Percentiles rank a stretch among this genome's conserved stretches.
phyloP scores from a whole-genome alignment of 2,797 vertebrate genomes.

The Siniperca undulata region DNA sequence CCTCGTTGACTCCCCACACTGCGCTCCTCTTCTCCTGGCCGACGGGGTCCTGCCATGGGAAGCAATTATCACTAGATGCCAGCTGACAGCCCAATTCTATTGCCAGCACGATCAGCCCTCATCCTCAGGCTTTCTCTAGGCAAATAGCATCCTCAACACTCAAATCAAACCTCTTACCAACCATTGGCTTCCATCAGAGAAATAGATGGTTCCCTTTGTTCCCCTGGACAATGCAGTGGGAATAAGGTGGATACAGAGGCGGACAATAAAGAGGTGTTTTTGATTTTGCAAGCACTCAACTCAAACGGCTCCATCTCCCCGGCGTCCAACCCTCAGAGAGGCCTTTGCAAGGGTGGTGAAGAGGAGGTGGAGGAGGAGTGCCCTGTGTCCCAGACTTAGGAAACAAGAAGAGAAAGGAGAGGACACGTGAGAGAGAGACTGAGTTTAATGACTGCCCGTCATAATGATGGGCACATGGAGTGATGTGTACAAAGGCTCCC shows the following conservation, averaged over 20 bases:
- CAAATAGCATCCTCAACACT: slow-evolving; percentile 96
- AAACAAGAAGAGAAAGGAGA: slow-evolving; percentile 8
- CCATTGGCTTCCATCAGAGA: slow-evolving; percentile 95
- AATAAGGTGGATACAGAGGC: slow-evolving; percentile 85
- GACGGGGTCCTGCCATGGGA: slow-evolving; percentile 97
- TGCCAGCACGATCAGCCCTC: slow-evolving; percentile 92
- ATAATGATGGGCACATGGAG: slow-evolving; percentile 22
- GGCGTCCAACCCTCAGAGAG: slow-evolving; percentile 27
- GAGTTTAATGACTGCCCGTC: slow-evolving; percentile 38
- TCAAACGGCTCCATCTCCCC: slow-evolving; percentile 51
- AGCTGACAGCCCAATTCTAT: slow-evolving; percentile 96
- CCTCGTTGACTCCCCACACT: slow-evolving; percentile 72
- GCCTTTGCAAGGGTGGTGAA: slow-evolving; percentile 12
- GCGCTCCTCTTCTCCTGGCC: slow-evolving; percentile 79
- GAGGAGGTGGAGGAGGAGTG: slow-evolving; percentile 13
- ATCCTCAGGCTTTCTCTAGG: slow-evolving; percentile 98
- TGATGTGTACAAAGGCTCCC: not conserved
- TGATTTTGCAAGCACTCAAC: slow-evolving; percentile 75
- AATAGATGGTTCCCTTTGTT: slow-evolving; percentile 94
- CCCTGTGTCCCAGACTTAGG: slow-evolving; percentile 15
- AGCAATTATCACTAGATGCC: slow-evolving; percentile 98
- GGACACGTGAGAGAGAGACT: slow-evolving; percentile 15
- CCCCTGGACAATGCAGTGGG: slow-evolving; percentile 86
- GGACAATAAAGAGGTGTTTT: slow-evolving; percentile 77
- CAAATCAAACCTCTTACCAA: slow-evolving; percentile 95